Evolutionary conservation across 1,140 invertebrate species (phyloP).

Genomic region (Listronotus bonariensis): DNA sequence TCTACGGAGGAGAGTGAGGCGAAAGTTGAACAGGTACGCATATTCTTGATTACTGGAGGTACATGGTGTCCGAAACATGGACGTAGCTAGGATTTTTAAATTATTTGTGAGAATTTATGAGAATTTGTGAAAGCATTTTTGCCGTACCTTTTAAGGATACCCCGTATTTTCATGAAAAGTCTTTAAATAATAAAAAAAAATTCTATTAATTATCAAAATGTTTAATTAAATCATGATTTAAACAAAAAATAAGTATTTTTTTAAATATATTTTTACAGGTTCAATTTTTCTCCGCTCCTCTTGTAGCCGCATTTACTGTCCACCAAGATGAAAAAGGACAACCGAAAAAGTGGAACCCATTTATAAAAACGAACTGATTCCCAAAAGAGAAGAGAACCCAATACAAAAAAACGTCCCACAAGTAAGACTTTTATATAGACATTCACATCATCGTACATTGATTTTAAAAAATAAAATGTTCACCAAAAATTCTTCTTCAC

Average conservation of each 20-base stretch:
- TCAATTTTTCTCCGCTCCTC: slow-evolving; percentile 76
- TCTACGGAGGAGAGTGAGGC: slow-evolving; percentile 68
- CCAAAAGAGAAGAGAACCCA: slow-evolving; percentile 27
- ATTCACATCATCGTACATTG: no score
- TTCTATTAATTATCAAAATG: not conserved
- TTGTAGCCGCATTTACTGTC: slow-evolving; percentile 81
- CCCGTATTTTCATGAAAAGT: no score
- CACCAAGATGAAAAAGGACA: slow-evolving; percentile 76
- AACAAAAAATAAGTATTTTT: not conserved
- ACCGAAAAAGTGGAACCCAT: slow-evolving; percentile 76
- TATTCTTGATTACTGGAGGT: no score
- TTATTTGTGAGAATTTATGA: no score
- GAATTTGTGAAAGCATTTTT: no score
- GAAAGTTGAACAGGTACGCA: slow-evolving; percentile 67
- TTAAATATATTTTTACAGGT: slow-evolving; percentile 60
- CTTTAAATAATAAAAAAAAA: not conserved
- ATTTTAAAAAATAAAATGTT: no score
- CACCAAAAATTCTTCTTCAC: no score
- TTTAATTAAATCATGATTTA: not conserved
- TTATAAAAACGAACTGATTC: slow-evolving; percentile 51
- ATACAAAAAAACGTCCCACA: slow-evolving; percentile 23
- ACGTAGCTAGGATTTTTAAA: no score
- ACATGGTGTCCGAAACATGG: no score
- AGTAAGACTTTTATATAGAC: no score
- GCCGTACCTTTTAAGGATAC: no score